Evolutionary conservation across 2,113 vertebrate genomes (phyloP).

Genomic region (Fulica atra): DNA sequence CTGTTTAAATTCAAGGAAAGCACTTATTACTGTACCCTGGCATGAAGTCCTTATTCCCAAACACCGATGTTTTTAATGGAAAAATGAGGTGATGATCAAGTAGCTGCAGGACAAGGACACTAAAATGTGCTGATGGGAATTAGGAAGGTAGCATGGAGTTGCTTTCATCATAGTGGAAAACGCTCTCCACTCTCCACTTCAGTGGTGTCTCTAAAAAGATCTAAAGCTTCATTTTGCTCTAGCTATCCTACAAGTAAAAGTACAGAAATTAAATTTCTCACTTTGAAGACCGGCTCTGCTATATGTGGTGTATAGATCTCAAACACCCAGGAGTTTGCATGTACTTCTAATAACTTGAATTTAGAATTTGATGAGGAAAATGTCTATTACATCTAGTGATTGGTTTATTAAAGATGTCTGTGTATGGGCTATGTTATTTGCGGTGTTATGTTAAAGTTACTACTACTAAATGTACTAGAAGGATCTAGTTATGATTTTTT

Average conservation of each 20-base stretch:
- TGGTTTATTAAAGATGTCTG: not conserved
- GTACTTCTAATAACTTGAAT: not conserved
- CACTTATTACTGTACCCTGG: not conserved
- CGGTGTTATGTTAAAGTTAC: not conserved
- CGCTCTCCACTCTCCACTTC: not conserved
- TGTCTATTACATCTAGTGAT: not conserved
- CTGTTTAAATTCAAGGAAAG: not conserved
- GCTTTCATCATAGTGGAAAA: too few relatives aligned
- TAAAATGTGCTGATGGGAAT: not conserved
- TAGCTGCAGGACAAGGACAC: not conserved
- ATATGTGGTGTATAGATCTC: not conserved
- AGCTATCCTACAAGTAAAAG: not conserved
- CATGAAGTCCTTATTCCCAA: not conserved
- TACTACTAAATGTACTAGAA: not conserved
- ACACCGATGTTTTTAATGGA: not conserved
- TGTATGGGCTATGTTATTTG: not conserved
- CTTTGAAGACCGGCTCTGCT: not conserved
- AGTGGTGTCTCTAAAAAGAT: not conserved
- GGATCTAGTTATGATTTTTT: not conserved
- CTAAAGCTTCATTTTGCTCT: not conserved
- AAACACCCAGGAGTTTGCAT: not conserved
- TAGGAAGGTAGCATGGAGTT: not conserved
- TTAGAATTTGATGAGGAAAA: not conserved
- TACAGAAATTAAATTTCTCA: not conserved
- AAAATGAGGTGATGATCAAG: not conserved